Conservation (phyloP, 2,797 vertebrate species). For the Mus caroli region DNA sequence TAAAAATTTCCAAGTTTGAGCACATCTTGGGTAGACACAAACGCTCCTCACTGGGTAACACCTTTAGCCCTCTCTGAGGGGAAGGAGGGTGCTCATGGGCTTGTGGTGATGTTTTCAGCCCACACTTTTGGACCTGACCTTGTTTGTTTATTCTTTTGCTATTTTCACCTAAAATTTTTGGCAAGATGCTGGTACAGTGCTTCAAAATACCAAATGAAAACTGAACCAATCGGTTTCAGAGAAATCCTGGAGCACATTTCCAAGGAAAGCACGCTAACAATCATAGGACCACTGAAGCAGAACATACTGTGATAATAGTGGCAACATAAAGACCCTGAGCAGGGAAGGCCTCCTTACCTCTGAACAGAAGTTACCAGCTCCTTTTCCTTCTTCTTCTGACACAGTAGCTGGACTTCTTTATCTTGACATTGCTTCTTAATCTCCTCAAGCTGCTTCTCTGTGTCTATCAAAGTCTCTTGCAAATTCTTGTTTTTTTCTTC, state of each 20-base stretch:
- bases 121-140: not conserved
- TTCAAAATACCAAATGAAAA: constrained; percentile 37
- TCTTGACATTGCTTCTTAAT: constrained; percentile 88
- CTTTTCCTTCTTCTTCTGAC: constrained; percentile 94
- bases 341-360: constrained; percentile 89
- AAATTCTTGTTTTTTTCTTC: constrained; percentile 91
- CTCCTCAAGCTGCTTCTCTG: constrained; percentile 90
- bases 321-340: not conserved
- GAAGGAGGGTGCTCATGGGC: not conserved
- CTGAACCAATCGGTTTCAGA: not conserved
- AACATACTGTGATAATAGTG: constrained; percentile 15
- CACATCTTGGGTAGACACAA: not conserved
- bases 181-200: not conserved
- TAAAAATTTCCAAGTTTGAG: constrained; percentile 26
- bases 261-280: not conserved
- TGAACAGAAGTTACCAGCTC: constrained; percentile 96
- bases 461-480: constrained; percentile 88
- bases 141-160: constrained; percentile 8
- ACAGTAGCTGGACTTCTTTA: constrained; percentile 92
- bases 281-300: constrained; percentile 14
- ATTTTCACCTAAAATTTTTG: constrained; percentile 48
- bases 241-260: not conserved
- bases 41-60: not conserved
- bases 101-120: not conserved
- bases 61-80: not conserved